Conservation (phyloP, 2,113 vertebrate genomes). For the Talpa occidentalis region DNA sequence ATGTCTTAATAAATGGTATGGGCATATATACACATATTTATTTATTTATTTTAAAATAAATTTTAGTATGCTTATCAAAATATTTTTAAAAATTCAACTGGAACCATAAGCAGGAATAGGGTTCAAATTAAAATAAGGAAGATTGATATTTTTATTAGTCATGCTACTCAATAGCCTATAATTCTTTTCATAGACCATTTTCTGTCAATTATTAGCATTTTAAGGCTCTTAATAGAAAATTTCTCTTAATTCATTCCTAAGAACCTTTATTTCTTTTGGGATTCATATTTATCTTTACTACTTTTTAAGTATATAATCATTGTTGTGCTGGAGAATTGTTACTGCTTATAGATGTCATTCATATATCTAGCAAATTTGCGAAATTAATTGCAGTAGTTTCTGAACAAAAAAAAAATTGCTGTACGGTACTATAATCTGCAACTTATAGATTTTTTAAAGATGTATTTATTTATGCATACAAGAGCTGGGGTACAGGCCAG, state of each 20-base stretch:
- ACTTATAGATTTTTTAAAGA: background rate
- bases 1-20: background rate
- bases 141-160: background rate
- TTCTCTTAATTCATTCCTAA: conserved; percentile 1
- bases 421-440: background rate
- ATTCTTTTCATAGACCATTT: background rate
- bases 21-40: too few relatives aligned
- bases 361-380: background rate
- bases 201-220: background rate
- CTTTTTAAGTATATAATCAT: background rate
- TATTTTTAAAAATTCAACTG: background rate
- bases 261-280: background rate
- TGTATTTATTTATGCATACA: too few relatives aligned
- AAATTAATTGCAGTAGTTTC: background rate
- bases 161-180: too few relatives aligned
- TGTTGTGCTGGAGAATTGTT: background rate
- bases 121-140: conserved; percentile 13
- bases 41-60: too few relatives aligned
- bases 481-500: too few relatives aligned
- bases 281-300: background rate
- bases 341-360: background rate
- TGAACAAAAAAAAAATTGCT: background rate
- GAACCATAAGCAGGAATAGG: background rate
- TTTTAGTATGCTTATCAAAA: background rate
- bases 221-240: background rate